These are phyloP conservation scores for Oryzias woworae DNA, from an alignment of 2,113 vertebrate genomes.

Conservation along the genomic window DNA sequence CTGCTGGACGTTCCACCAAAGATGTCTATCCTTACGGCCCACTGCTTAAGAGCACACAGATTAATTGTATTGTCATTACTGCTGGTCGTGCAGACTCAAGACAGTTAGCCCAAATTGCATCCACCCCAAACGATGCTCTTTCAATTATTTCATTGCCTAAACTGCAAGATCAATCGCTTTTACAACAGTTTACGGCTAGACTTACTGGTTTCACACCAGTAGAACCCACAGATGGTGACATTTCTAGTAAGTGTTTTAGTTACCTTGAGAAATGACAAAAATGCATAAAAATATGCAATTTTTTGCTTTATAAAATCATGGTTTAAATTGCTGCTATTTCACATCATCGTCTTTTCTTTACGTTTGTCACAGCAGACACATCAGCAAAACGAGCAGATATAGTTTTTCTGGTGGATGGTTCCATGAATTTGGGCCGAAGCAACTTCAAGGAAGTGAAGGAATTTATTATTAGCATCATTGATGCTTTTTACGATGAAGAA, in stretches of 20 bases:
- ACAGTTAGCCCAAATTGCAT: constrained; percentile 82
- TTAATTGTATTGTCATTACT: constrained; percentile 85
- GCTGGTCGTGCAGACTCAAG: constrained; percentile 72
- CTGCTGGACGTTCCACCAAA: constrained; percentile 85
- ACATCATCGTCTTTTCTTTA: neutral
- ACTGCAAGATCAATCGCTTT: constrained; percentile 71
- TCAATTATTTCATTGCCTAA: constrained; percentile 79
- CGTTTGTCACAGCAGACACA: neutral
- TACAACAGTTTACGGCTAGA: constrained; percentile 63
- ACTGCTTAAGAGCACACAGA: constrained; percentile 68
- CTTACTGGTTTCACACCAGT: constrained; percentile 43
- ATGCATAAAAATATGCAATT: neutral
- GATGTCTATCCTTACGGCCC: constrained; percentile 78
- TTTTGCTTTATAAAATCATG: neutral
- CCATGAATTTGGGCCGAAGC: constrained; percentile 86
- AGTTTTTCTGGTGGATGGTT: constrained; percentile 93
- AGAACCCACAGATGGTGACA: neutral
- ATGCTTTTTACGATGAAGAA: constrained; percentile 81
- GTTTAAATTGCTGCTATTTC: neutral
- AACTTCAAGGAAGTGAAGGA: constrained; percentile 84
- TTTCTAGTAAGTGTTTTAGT: constrained; percentile 56
- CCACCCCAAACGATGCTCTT: constrained; percentile 75
- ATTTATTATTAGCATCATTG: constrained; percentile 85
- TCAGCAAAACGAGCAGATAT: constrained; percentile 87
- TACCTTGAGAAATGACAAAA: neutral